Base-by-base conservation (phyloP, 2,888 invertebrate genomes). In the Callyntrura guangdongensis region DNA sequence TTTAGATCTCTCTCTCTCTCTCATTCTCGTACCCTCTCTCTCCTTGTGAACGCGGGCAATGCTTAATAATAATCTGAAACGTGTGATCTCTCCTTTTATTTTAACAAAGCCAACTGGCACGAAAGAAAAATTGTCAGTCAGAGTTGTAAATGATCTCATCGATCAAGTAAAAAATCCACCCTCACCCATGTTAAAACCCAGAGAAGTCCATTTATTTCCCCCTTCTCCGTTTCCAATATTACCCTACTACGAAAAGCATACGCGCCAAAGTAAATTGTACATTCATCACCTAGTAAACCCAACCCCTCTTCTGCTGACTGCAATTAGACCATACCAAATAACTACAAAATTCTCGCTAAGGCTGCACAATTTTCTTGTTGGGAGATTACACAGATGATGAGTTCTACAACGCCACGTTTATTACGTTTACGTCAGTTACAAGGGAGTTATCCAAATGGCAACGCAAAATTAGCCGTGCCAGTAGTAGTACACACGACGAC, bases 101-200 rank as follows among this genome's bases (percentile, higher is more conserved):
- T 85, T 81, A 79, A 67, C 49, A 77, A 77, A 83, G 74, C 77
- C 85, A 89, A 82, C 72, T 89, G 79, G 89, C 56, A 89, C 64
- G 85, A 67, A 89, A 79, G 85, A 89, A 85, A 89, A 85, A 89
- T 84, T 85, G 81, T 89, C 89, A 89, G 85, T 89, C 89, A 89
- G 77, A 81, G 49, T 69, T 85, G 85, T 89, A 89, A 89, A 89
- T 59, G 89, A 89, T 89, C 89, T 79, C 89, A 89, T 89, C 89
- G 67, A 89, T 89, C 89, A 89, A 85, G 84, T 64, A 69, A n/a
- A 77, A 89, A 84, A 89, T 89, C 85, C 79, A 85, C 89, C 89
- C 89, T 89, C 89, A 64, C 59, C 81, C 77, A 79, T 56, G 77
- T 67, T 45, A 45, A 20, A 49, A 86, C 27, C 59, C 56, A 59